These are phyloP conservation scores for Sitta europaea DNA, from an alignment of 2,113 vertebrate genomes.

Conservation along the genomic window DNA sequence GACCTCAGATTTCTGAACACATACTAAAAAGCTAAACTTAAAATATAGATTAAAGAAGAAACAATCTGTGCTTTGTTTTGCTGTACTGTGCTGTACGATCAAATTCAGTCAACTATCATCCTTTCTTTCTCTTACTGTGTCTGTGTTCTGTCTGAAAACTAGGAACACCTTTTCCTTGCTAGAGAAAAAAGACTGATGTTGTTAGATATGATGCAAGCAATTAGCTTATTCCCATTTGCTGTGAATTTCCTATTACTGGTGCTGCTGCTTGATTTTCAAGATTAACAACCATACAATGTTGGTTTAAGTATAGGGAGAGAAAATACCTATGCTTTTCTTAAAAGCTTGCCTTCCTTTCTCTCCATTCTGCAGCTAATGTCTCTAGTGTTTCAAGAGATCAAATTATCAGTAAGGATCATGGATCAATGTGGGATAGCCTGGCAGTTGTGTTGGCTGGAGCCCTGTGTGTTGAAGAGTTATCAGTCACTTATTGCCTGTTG, in stretches of 20 bases:
- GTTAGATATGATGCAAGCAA: neutral
- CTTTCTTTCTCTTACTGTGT: neutral
- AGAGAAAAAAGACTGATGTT: neutral
- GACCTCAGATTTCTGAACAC: neutral
- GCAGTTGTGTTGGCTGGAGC: neutral
- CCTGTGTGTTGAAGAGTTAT: neutral
- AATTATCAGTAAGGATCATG: neutral
- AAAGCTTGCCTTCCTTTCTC: neutral
- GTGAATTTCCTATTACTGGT: neutral
- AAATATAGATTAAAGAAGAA: neutral
- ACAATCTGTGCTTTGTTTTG: neutral
- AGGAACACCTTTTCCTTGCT: neutral
- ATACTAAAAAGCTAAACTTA: neutral
- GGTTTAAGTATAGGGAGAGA: neutral
- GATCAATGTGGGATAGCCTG: neutral
- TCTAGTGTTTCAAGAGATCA: neutral
- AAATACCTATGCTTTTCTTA: neutral
- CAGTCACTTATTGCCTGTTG: fast-evolving
- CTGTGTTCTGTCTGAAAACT: neutral
- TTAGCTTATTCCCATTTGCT: neutral
- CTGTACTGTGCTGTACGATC: neutral
- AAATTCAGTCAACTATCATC: neutral
- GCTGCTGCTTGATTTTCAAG: neutral
- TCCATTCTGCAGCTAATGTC: neutral
- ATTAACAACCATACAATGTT: neutral